Evolutionary conservation across 2,113 vertebrate genomes (phyloP).

Genomic region (Promerops cafer): DNA sequence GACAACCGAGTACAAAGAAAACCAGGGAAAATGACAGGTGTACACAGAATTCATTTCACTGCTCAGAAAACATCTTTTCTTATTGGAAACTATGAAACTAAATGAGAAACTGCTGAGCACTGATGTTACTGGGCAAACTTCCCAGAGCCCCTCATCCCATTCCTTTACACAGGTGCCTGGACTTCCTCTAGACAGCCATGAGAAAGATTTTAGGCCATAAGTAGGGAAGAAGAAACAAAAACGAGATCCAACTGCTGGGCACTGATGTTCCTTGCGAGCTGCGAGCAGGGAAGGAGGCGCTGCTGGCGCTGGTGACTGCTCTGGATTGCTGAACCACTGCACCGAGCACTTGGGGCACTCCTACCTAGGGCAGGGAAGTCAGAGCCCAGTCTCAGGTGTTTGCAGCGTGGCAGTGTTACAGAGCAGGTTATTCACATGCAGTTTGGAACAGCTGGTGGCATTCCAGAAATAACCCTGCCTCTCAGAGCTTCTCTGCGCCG

Average conservation of each 20-base stretch:
- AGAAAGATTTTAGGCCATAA: not conserved
- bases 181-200: not conserved
- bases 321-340: not conserved
- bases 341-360: not conserved
- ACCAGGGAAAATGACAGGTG: constrained; percentile 1
- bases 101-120: constrained; percentile 9
- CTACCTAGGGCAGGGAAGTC: too few relatives aligned
- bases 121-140: constrained; percentile 10
- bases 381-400: too few relatives aligned
- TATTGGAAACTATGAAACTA: not conserved
- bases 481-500: not conserved
- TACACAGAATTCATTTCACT: not conserved
- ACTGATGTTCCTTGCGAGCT: not conserved
- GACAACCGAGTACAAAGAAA: not conserved
- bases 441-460: not conserved
- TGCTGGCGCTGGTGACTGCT: not conserved
- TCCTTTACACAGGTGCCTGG: not conserved
- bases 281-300: not conserved
- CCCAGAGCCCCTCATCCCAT: not conserved
- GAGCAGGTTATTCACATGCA: too few relatives aligned
- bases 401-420: accelerated
- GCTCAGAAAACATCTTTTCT: not conserved
- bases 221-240: not conserved
- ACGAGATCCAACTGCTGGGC: not conserved
- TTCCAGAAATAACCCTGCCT: not conserved